Evolutionary conservation across 2,113 vertebrate species (phyloP), one percentile per base, ranked within the genome.

Genomic region (Strigops habroptila): DNA sequence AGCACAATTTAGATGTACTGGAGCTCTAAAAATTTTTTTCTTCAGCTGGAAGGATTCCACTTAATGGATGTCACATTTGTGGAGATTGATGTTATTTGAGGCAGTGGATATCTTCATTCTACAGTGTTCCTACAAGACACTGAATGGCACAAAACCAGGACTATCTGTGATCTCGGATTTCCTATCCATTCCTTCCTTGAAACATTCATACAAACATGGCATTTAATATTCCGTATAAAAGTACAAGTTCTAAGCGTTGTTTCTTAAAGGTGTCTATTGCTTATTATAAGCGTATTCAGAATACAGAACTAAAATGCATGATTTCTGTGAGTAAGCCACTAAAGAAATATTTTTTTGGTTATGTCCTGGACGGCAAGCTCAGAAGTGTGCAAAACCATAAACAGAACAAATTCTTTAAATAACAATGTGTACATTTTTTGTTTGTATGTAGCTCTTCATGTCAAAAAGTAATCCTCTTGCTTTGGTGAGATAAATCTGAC

Each of bases 351-450:
- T 80, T 76, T 90, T 86, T 65, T 7, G 1, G 22, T 70, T 78
- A 78, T 21, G 11, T 57, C 55, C 31, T 64, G 57, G 35, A 93
- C 17, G 21, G 18, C 57, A 71, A 83, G 67, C 28, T 75, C 63
- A 64, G 43, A 90, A 94, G 59, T 67, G 51, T 78, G 39, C 33
- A 94, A 94, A 96, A 83, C 25, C n/a, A 82, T 85, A 92, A 86
- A 33, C 18, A 75, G 79, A 91, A n/a, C 17, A 81, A 94, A 95
- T 86, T 86, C 82, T 68, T 94, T 75, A 83, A 81, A 83, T 81
- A 78, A 90, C 6, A 91, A 86, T 60, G 18, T 84, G 69, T 88
- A 55, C 57, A 18, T 41, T 80, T 91, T 93, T 91, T 74, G 68
- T 82, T 95, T 89, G 30, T 57, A 60, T 57, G 49, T 81, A 75